Evolutionary conservation across 2,113 vertebrate species (phyloP), one percentile per base, ranked within the genome.

Genomic region (Tragelaphus imberbis): DNA sequence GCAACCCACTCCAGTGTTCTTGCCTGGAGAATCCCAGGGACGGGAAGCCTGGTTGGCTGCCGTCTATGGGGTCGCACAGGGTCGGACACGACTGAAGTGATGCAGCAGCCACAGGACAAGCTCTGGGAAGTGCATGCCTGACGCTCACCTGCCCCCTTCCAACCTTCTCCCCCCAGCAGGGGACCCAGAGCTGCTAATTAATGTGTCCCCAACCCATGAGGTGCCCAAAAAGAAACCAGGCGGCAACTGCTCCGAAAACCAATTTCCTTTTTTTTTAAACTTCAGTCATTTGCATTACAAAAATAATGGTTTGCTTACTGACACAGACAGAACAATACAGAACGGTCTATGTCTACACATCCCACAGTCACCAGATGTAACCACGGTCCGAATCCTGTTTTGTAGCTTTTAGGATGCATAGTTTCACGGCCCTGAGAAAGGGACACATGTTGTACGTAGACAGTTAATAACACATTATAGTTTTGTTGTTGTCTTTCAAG

Each of bases 201-300:
- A 77, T 40, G 14, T 9, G 58, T 94, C 75, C 61, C 59, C 53
- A 94, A 47, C 84, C 80, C 58, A 49, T 53, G 25, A 87, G 36
- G 33, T 21, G 47, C 56, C 89, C 56, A 68, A 28, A 97, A 81
- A 91, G 86, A 79, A 92, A n/a, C n/a, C 65, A 68, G 51, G 51
- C 44, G 49, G 79, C 51, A 56, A 82, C 87, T n/a, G 11, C 71
- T 93, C 84, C 25, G 80, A 91, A 96, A 93, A 28, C 58, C 87
- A 59, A 6, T 84, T 97, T 97, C 77, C 96, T 90, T 71, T 95
- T 71, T 95, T 95, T 95, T 85, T 58, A 95, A 94, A 89, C 91
- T 25, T 27, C 33, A 79, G 82, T 88, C 44, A 80, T 96, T 68
- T 84, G 94, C 91, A 75, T 92, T 80, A 56, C 33, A 96, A 90